Evolutionary conservation across 2,113 vertebrate genomes (phyloP).

Genomic region (Phylloscopus whistleri): DNA sequence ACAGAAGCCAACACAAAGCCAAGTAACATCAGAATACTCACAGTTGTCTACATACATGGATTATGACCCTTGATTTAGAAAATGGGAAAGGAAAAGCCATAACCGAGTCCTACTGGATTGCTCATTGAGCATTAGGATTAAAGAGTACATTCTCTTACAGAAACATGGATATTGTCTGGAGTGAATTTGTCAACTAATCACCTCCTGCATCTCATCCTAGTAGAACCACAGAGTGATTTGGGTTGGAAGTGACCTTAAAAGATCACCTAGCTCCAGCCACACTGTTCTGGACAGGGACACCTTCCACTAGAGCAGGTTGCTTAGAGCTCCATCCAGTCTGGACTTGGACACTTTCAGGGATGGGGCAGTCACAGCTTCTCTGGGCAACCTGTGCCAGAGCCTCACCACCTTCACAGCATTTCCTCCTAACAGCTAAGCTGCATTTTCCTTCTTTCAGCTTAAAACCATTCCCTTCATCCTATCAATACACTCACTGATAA

Average conservation of each 20-base stretch:
- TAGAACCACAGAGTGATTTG: not conserved
- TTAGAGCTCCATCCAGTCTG: not conserved
- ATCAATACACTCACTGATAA: not conserved
- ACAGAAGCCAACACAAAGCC: not conserved
- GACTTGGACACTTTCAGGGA: not conserved
- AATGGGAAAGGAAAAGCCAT: not conserved
- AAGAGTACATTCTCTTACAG: not conserved
- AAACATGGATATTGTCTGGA: not conserved
- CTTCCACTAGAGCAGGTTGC: not conserved
- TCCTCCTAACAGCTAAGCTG: not conserved
- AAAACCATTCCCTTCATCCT: not conserved
- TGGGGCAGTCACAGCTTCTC: not conserved
- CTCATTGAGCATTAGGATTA: not conserved
- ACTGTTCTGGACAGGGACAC: not conserved
- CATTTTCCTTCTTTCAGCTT: not conserved
- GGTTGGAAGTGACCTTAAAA: not conserved
- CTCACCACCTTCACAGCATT: not conserved
- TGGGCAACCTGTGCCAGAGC: not conserved
- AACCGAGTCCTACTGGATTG: not conserved
- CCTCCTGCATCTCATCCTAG: not conserved
- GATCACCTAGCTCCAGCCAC: not conserved
- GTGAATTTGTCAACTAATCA: accelerated
- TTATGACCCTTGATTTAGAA: not conserved
- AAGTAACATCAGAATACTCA: not conserved
- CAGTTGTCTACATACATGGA: not conserved